Percentiles rank a stretch among this genome's conserved stretches.
Conservation (phyloP, 2,888 invertebrate genomes). For the Melanostoma scalare region DNA sequence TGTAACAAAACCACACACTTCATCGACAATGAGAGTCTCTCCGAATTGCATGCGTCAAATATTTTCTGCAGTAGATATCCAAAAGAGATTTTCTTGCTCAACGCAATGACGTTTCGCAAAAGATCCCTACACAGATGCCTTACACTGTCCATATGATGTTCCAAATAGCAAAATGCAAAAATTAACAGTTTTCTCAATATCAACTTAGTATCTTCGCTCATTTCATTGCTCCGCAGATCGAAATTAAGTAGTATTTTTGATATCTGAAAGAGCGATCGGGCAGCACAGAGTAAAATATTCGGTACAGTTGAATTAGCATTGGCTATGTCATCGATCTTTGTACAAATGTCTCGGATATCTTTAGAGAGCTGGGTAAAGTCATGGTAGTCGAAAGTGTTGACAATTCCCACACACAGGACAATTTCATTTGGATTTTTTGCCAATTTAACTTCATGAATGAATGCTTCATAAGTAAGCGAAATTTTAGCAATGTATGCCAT, state of each 20-base stretch:
- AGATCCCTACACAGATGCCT: conserved; percentile 84
- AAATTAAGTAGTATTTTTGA: conserved; percentile 75
- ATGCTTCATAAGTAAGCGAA: conserved; percentile 77
- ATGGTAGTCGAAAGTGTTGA: conserved; percentile 77
- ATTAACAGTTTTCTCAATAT: conserved; percentile 78
- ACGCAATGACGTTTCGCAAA: conserved; percentile 82
- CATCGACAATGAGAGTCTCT: conserved; percentile 75
- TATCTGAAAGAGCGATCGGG: conserved; percentile 77
- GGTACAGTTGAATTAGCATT: conserved; percentile 75
- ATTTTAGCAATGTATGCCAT: conserved; percentile 83
- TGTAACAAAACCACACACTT: conserved; percentile 78
- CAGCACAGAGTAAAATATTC: conserved; percentile 77
- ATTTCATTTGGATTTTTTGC: conserved; percentile 75
- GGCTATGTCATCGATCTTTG: conserved; percentile 74
- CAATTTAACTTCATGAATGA: conserved; percentile 74
- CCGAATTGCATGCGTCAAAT: conserved; percentile 76
- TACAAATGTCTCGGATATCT: conserved; percentile 75
- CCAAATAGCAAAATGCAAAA: conserved; percentile 85
- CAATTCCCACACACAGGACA: conserved; percentile 77
- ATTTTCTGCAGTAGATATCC: conserved; percentile 75
- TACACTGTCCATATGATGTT: conserved; percentile 87
- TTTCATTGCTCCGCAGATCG: conserved; percentile 75
- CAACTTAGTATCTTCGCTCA: conserved; percentile 77
- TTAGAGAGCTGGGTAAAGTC: conserved; percentile 74
- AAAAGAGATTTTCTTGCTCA: conserved; percentile 77